These are phyloP conservation scores for Dicrurus megarhynchus DNA, from an alignment of 2,113 vertebrate species.

Conservation along the genomic window DNA sequence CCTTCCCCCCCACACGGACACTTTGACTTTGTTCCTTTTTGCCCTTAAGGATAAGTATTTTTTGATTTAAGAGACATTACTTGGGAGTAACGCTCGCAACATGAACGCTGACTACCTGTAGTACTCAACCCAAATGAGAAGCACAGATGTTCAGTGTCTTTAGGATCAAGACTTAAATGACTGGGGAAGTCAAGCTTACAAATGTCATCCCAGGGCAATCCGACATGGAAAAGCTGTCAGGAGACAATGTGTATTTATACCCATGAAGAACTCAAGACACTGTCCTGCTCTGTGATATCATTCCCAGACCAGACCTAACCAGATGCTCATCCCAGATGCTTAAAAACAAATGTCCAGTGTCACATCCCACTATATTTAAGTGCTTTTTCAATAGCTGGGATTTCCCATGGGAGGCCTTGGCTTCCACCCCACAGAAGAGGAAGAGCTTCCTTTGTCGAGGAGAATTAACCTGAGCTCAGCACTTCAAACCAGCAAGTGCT, in stretches of 20 bases:
- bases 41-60: not conserved
- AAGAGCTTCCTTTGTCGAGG: not conserved
- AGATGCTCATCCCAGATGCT: not conserved
- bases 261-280: not conserved
- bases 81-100: not conserved
- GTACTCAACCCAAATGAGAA: not conserved
- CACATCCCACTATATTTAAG: not conserved
- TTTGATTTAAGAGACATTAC: not conserved
- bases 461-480: not conserved
- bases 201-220: not conserved
- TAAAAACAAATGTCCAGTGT: not conserved
- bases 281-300: not conserved
- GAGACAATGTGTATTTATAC: not conserved
- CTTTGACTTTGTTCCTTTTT: not conserved
- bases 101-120: not conserved
- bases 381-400: not conserved
- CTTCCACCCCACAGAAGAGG: not conserved
- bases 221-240: not conserved
- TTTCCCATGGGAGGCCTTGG: not conserved
- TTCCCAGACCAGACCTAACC: not conserved
- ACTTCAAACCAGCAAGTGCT: not conserved
- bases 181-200: not conserved
- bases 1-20: fast-evolving
- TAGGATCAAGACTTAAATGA: not conserved
- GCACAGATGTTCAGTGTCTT: not conserved